Evolutionary conservation across 1,140 invertebrate species (phyloP).

Genomic region (Saxidomus purpurata): DNA sequence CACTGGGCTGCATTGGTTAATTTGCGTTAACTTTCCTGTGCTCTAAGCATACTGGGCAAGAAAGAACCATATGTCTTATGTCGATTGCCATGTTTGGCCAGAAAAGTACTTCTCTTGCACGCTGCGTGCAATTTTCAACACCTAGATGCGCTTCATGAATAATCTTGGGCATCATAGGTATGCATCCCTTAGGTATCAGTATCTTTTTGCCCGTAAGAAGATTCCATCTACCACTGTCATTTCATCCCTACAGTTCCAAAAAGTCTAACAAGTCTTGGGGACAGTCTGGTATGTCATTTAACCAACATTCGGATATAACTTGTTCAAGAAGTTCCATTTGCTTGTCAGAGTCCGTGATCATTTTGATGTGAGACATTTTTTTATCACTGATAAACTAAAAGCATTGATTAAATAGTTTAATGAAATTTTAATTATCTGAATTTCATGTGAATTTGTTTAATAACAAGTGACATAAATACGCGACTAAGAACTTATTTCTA

Average conservation of each 20-base stretch:
- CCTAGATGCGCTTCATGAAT: slow-evolving; percentile 21
- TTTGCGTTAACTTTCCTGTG: background rate
- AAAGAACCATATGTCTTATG: background rate
- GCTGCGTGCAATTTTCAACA: slow-evolving; percentile 15
- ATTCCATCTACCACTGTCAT: background rate
- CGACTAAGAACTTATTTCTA: no score
- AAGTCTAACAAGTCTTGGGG: background rate
- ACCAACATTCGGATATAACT: background rate
- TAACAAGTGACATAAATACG: no score
- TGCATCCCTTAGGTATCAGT: slow-evolving; percentile 4
- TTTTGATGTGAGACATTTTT: slow-evolving; percentile 79
- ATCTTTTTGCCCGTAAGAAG: background rate
- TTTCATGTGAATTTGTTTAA: no score
- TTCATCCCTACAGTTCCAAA: slow-evolving; percentile 32
- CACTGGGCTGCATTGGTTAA: background rate
- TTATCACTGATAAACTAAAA: no score
- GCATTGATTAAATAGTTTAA: no score
- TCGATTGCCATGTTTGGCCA: background rate
- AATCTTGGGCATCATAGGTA: background rate
- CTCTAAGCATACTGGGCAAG: slow-evolving; percentile 13
- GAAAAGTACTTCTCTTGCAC: background rate
- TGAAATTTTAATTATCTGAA: no score
- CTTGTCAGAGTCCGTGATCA: background rate
- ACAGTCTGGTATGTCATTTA: background rate
- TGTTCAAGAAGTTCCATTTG: background rate